Conservation (phyloP, 1,140 invertebrate species). For the Tetraneura akinire region DNA sequence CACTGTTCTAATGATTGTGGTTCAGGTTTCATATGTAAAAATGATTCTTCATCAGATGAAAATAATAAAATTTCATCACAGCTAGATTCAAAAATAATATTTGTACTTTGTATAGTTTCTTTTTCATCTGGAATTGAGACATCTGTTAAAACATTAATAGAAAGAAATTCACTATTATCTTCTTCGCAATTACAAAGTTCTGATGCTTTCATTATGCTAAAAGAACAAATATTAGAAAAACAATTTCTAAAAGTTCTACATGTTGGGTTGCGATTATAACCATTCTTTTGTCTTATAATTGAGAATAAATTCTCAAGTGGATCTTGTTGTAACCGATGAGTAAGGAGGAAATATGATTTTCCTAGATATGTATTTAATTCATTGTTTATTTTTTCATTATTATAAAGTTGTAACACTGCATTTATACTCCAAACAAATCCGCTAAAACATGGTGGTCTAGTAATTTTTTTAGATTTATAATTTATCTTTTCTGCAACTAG, state of each 20-base stretch:
- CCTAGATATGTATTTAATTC: neutral
- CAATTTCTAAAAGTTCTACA: neutral
- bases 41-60: neutral
- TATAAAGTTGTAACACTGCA: neutral
- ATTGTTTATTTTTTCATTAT: neutral
- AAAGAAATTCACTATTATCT: neutral
- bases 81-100: neutral
- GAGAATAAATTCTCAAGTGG: neutral
- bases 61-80: neutral
- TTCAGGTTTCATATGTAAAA: neutral
- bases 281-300: conserved; percentile 8
- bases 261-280: neutral
- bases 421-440: neutral
- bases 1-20: neutral
- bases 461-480: neutral
- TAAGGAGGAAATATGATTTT: neutral
- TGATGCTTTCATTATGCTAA: neutral
- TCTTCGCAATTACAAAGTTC: neutral
- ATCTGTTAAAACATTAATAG: neutral
- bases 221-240: neutral
- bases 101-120: too few relatives aligned
- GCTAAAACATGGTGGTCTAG: neutral
- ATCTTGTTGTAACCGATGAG: neutral
- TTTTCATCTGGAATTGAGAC: too few relatives aligned
- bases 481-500: neutral